Evolutionary conservation across 2,888 invertebrate species (phyloP), one percentile per base, ranked within the genome.

Genomic region (Macaria notata): DNA sequence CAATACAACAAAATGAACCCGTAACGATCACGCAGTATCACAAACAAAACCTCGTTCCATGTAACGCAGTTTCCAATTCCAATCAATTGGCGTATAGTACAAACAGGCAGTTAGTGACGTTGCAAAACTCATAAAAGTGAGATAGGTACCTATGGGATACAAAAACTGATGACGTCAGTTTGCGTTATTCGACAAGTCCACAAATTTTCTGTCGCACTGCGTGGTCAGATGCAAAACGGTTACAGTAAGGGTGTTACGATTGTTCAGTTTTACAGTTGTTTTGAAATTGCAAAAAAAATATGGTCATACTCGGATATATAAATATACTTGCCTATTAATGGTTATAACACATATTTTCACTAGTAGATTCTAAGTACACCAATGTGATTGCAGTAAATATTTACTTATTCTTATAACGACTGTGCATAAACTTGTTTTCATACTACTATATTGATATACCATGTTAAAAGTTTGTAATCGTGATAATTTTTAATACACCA

Each of bases 131-230:
- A 55, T 62, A 59, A 63, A 62, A 64, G 51, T 57, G 59, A 62
- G 55, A 64, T 59, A 54, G 52, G 52, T 64, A 56, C 56, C 54
- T 61, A 56, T 58, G 58, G 53, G 53, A 55, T 44, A 54, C 46
- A 61, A 56, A 59, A 56, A 66, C 58, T 62, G 59, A 66, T 66
- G 66, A 64, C 52, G 58, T 55, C 53, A 47, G 60, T 59, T 50
- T 58, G 60, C 50, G 49, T 51, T 62, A 51, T 54, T 55, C 54
- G 42, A 48, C 42, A 36, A 44, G 51, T 53, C 29, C 54, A 45
- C 39, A 38, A 49, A 47, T 56, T 64, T 56, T 49, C 9, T 59
- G 57, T 54, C 47, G 56, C 33, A 50, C n/a, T 53, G 53, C 39
- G 53, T 49, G 49, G 31, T 4, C 9, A 29, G 38, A 45, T 9